Conservation (phyloP, 2,113 vertebrate species). For the Tachysurus fulvidraco region DNA sequence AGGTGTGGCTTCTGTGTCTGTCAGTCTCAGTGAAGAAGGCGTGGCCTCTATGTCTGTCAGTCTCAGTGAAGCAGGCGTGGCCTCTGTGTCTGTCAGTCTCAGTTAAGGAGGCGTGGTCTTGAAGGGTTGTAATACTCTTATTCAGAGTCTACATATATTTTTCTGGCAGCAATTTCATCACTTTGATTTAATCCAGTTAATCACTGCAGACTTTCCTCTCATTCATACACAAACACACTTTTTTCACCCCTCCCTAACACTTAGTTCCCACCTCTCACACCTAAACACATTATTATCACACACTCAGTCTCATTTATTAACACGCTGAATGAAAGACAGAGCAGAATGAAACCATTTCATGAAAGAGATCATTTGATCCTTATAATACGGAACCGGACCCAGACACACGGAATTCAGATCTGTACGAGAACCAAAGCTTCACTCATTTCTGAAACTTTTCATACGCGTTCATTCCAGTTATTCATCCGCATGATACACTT, state of each 20-base stretch:
- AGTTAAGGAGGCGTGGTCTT: too few relatives aligned
- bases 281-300: neutral
- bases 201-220: neutral
- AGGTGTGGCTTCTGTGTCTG: too few relatives aligned
- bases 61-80: too few relatives aligned
- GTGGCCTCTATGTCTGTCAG: too few relatives aligned
- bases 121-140: too few relatives aligned
- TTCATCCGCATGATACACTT: neutral
- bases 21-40: too few relatives aligned
- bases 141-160: neutral
- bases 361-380: neutral
- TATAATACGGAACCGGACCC: neutral
- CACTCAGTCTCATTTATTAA: neutral
- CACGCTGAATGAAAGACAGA: neutral
- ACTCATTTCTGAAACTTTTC: neutral
- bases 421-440: neutral
- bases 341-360: neutral
- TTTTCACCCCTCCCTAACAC: neutral
- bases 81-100: too few relatives aligned
- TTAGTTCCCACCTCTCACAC: neutral
- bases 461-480: neutral
- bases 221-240: neutral
- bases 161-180: neutral
- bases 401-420: neutral
- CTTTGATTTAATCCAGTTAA: neutral